These are phyloP conservation scores for Caenorhabditis sinica DNA, from an alignment of 2,888 invertebrate species.

Conservation along the genomic window DNA sequence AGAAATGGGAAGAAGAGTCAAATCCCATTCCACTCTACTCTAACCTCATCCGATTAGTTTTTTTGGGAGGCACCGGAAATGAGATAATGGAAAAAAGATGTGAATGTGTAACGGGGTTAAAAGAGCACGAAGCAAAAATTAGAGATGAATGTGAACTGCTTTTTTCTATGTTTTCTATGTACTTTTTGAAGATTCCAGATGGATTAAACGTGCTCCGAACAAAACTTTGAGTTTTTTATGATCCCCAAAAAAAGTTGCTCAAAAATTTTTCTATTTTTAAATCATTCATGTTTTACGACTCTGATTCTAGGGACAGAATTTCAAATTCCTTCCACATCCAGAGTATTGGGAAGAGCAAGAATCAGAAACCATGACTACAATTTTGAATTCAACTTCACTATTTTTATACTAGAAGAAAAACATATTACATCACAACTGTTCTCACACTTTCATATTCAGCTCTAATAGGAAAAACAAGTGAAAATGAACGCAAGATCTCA, in stretches of 20 bases:
- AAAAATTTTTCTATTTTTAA: too few relatives aligned
- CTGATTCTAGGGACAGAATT: too few relatives aligned
- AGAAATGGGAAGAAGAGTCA: slow-evolving; percentile 21
- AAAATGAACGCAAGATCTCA: slow-evolving; percentile 24
- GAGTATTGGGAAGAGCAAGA: neutral
- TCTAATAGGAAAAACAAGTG: slow-evolving; percentile 2
- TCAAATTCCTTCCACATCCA: too few relatives aligned
- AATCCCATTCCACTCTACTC: slow-evolving; percentile 19
- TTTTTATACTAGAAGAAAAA: too few relatives aligned
- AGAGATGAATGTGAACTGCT: slow-evolving; percentile 19
- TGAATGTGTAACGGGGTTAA: slow-evolving; percentile 3
- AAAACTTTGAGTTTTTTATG: too few relatives aligned
- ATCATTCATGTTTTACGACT: too few relatives aligned
- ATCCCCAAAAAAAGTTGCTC: too few relatives aligned
- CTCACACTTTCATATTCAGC: too few relatives aligned
- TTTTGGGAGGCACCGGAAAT: slow-evolving; percentile 37
- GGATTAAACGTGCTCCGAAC: too few relatives aligned
- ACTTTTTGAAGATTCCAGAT: too few relatives aligned
- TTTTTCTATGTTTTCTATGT: neutral
- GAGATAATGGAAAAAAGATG: slow-evolving; percentile 44
- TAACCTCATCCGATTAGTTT: slow-evolving; percentile 39
- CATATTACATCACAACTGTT: neutral
- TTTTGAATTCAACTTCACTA: neutral
- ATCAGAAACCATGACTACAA: neutral
- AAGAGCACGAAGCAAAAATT: slow-evolving; percentile 37